Evolutionary conservation across 2,888 invertebrate genomes (phyloP), one percentile per base, ranked within the genome.

Genomic region (Tipula helvola): DNA sequence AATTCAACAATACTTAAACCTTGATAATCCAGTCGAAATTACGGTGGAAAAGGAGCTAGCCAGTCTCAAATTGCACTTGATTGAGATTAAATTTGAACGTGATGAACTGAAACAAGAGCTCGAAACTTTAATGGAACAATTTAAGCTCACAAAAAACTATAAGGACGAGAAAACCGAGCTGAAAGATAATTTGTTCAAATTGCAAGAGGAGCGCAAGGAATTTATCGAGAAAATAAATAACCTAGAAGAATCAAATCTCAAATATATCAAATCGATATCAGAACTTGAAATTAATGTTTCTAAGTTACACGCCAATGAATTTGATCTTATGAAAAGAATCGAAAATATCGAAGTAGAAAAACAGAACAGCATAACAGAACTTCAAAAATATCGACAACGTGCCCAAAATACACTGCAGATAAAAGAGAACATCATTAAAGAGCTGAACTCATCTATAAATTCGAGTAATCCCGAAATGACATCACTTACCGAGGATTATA

Each of bases 321-420:
- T 91, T 36, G 92, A 92, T 87, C 88, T 92, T 36, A 90, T 90
- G 1, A 92, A 93, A 71, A 93, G 93, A 90, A 89, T 93, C 36
- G 91, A 91, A 87, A 91, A 91, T 89, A 89, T 93, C 86, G 90
- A 91, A 28, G 91, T 90, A 86, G 94, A 94, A 88, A 90, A 92
- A 1, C 90, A 89, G 16, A 90, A 90, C 87, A 89, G 92, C 13
- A 91, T 91, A 36, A 89, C 90, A 5, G 96, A 97, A 90, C 93
- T 96, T 89, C 93, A 94, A 87, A 95, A 95, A 87, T 96, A 97
- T 90, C 94, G 95, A 88, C 93, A 94, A n/a, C 95, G 96, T 89
- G 96, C 96, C 0, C 94, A 96, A 89, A 93, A 94, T 88, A 96
- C 96, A 87, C 91, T 97, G 8, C 95, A 95, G 90, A 95, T 95